A percentile compares a stretch with the other conserved stretches of the same genome.
Conservation (phyloP, 2,888 invertebrate species). For the Chouioia cunea region DNA sequence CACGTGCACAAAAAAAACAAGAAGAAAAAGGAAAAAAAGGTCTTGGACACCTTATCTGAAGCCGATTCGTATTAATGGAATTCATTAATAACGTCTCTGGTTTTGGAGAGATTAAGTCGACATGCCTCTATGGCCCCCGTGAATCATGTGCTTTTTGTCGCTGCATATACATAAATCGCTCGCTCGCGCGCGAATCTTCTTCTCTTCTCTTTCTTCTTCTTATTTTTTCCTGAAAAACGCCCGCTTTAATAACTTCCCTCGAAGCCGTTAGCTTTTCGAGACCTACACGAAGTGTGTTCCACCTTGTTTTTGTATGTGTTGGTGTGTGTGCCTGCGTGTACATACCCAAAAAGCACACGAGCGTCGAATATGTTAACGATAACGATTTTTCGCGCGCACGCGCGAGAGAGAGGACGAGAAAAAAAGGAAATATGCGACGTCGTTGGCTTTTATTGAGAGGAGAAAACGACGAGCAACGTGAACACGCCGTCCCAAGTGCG, state of each 20-base stretch:
- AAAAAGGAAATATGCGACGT: no score
- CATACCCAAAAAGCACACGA: no score
- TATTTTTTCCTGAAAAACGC: neutral
- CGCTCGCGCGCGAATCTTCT: neutral
- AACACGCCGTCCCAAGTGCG: no score
- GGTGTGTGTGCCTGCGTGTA: neutral
- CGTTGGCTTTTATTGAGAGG: no score
- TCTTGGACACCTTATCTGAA: neutral
- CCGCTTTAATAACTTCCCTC: constrained; percentile 36
- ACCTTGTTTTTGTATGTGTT: constrained; percentile 11
- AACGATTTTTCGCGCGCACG: neutral
- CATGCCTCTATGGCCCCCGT: neutral
- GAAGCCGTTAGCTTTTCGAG: constrained; percentile 30
- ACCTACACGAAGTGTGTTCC: neutral
- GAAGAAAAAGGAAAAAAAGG: neutral
- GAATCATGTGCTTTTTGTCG: no score
- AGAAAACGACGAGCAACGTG: no score
- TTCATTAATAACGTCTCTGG: constrained; percentile 25
- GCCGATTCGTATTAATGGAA: constrained; percentile 34
- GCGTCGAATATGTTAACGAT: constrained; percentile 31
- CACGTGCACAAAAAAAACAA: constrained; percentile 3
- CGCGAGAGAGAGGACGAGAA: no score
- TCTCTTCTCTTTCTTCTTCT: neutral
- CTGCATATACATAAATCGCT: neutral
- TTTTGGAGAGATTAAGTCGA: constrained; percentile 6